phyloP scores from a whole-genome alignment of 2,888 invertebrate genomes.

The Pegoplata infirma region DNA sequence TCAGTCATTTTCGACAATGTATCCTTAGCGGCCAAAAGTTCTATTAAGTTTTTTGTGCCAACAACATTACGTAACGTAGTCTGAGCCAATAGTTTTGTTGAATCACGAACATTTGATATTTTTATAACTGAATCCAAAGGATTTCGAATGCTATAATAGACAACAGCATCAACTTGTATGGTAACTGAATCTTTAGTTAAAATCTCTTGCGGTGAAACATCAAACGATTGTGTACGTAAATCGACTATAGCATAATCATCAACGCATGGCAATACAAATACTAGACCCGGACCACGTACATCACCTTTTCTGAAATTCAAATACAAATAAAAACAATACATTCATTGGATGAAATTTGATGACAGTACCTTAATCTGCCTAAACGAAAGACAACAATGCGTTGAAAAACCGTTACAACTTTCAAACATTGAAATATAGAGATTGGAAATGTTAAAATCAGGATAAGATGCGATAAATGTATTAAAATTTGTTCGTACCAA shows the following conservation, averaged over 20 bases:
- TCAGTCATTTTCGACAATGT: constrained; percentile 93
- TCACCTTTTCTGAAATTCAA: constrained; percentile 75
- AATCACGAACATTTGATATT: constrained; percentile 78
- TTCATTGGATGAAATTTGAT: neutral
- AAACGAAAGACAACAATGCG: constrained; percentile 82
- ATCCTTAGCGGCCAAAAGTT: constrained; percentile 94
- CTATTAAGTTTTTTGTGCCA: constrained; percentile 92
- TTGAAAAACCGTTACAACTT: constrained; percentile 81
- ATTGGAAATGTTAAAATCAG: constrained; percentile 70
- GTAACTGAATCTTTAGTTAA: constrained; percentile 95
- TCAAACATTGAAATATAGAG: constrained; percentile 69
- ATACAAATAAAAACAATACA: neutral
- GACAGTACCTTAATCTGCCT: constrained; percentile 75
- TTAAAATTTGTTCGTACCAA: constrained; percentile 64
- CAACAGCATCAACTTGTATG: constrained; percentile 93
- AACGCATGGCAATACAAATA: constrained; percentile 82
- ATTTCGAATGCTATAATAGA: constrained; percentile 87
- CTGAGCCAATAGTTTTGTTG: constrained; percentile 87
- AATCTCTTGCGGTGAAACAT: constrained; percentile 83
- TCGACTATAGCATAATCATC: constrained; percentile 81
- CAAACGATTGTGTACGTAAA: constrained; percentile 81
- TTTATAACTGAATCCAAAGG: constrained; percentile 85
- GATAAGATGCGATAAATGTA: constrained; percentile 66
- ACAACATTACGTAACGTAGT: constrained; percentile 92
- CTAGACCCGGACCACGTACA: constrained; percentile 80